These are phyloP conservation scores for Falco cherrug DNA, from an alignment of 2,797 vertebrate genomes.

Conservation along the genomic window DNA sequence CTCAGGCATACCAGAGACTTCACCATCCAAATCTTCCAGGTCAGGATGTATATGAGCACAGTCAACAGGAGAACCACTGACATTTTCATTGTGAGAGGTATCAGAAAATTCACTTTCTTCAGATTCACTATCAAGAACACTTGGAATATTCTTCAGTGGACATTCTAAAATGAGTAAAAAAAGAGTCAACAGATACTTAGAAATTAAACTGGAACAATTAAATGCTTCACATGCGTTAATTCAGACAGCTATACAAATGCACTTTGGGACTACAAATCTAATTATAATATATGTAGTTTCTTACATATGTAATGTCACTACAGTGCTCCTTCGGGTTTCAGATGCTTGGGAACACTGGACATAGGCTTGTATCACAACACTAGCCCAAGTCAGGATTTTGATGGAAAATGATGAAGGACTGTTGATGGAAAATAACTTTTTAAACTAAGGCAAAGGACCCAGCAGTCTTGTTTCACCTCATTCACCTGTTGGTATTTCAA, in stretches of 20 bases:
- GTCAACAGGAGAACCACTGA: not conserved
- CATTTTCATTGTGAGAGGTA: not conserved
- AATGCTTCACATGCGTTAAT: not conserved
- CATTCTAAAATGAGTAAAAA: constrained; percentile 8
- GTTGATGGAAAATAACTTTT: not conserved
- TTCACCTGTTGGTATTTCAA: not conserved
- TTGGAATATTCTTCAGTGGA: not conserved
- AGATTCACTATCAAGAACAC: not conserved
- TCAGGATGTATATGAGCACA: not conserved
- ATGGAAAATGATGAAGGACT: not conserved
- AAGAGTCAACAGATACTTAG: not conserved
- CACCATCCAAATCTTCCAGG: not conserved
- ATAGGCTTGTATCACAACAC: not conserved
- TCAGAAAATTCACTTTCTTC: not conserved
- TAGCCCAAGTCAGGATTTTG: not conserved
- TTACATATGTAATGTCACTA: not conserved
- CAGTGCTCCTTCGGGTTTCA: not conserved
- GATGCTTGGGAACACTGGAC: not conserved
- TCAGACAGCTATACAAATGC: not conserved
- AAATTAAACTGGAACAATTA: not conserved
- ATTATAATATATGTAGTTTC: not conserved
- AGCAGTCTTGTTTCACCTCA: not conserved
- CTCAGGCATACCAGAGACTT: not conserved
- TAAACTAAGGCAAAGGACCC: not conserved
- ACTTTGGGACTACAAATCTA: not conserved